Base-by-base conservation (phyloP, 2,113 vertebrate genomes). In the Apodemus speciosus region DNA sequence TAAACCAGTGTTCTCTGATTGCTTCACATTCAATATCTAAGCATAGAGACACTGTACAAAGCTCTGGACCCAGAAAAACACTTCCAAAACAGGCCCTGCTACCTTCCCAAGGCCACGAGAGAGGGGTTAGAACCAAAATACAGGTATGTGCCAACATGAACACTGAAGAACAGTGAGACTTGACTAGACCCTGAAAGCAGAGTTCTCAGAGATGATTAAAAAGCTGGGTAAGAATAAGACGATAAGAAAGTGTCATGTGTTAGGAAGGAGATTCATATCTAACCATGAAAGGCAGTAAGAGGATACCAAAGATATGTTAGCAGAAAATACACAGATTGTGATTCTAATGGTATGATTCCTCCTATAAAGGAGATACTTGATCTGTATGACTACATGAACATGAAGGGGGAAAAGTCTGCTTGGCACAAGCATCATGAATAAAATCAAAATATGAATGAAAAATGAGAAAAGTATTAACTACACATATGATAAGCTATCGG, bases 391-490 rank as follows among this genome's bases (percentile, higher is more conserved):
- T 91, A 76, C 32, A 84, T 79, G 92, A 91, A 92, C 14, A 27
- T 27, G 30, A 92, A 90, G 66, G 30, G 9, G 60, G 14, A 27
- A 68, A 75, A 73, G 9, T 40, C 58, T 85, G 89, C 18, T 94
- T 94, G 62, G 13, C 38, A 76, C 7, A 79, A 94, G 75, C 16
- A 80, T 88, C 40, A 89, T 91, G 64, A 92, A 85, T 60, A 95
- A 94, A 95, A 92, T 92, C 72, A 95, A 95, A 94, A 95, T 62
- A 91, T 38, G 7, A 95, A 40, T 53, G 58, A 92, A 73, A 93
- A 88, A 53, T 91, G 35, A 96, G 87, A 96, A 92, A 92, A 73
- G 43, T 68, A 91, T 72, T 85, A 88, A 68, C n/a, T 2, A 80
- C 58, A 89, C 4, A 51, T 21, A 58, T 64, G 62, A 89, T 51